These are phyloP conservation scores for Leptinotarsa undecemlineata DNA, from an alignment of 1,140 invertebrate genomes.

Conservation along the genomic window DNA sequence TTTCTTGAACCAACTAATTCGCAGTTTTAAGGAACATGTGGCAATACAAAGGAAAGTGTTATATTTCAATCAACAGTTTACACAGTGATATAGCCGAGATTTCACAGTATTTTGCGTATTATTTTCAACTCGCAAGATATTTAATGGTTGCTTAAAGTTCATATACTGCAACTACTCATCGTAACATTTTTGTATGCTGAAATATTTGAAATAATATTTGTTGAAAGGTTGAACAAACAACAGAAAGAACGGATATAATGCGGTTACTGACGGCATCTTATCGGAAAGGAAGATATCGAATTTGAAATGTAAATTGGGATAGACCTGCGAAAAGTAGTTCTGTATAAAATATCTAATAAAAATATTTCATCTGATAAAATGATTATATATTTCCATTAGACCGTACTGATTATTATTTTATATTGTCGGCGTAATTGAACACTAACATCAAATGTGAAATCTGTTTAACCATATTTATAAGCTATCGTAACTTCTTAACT, in stretches of 20 bases:
- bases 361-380: no score
- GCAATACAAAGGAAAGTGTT: slow-evolving; percentile 3
- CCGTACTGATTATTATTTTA: no score
- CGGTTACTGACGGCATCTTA: neutral
- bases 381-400: no score
- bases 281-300: neutral
- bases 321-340: no score
- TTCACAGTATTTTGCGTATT: neutral
- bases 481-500: no score
- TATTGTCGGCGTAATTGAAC: no score
- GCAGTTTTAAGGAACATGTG: neutral
- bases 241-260: neutral
- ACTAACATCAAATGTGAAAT: no score
- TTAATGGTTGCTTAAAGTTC: no score
- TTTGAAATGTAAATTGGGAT: neutral
- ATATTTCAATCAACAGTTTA: slow-evolving; percentile 3
- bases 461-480: no score
- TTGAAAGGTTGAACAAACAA: neutral
- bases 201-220: neutral
- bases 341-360: no score
- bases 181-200: no score
- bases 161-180: no score
- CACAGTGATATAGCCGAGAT: neutral
- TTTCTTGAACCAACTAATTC: neutral
- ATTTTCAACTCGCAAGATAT: neutral